These are phyloP conservation scores for Terebella lapidaria DNA, from an alignment of 2,888 invertebrate genomes.

Conservation along the genomic window DNA sequence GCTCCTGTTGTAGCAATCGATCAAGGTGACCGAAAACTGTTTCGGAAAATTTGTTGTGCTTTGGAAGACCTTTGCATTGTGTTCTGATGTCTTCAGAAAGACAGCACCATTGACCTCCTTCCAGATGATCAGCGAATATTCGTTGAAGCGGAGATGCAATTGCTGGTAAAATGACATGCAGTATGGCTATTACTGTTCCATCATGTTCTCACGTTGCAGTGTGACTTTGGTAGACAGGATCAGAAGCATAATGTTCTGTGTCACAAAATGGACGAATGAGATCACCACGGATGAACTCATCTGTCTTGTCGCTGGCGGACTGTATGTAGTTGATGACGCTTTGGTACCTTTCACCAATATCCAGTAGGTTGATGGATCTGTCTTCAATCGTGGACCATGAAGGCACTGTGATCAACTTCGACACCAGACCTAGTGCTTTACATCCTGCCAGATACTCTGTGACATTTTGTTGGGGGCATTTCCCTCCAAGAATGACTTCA, in stretches of 20 bases:
- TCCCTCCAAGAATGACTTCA: neutral
- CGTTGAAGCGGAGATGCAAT: neutral
- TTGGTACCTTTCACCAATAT: conserved; percentile 3
- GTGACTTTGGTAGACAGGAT: neutral
- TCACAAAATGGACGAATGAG: conserved; percentile 2
- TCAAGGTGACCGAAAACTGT: conserved; percentile 5
- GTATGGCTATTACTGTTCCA: neutral
- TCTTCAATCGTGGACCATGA: conserved; percentile 3
- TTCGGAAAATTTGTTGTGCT: conserved; percentile 5
- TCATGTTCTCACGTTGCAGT: neutral
- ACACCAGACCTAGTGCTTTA: conserved; percentile 25
- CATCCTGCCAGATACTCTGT: conserved; percentile 21
- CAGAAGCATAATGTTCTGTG: neutral
- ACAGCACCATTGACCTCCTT: too few relatives aligned
- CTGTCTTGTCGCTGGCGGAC: neutral
- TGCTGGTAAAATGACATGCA: conserved; percentile 3
- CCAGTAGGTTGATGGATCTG: neutral
- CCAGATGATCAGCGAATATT: conserved; percentile 4
- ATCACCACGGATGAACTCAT: neutral
- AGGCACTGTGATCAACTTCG: conserved; percentile 4
- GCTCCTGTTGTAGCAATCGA: conserved; percentile 1
- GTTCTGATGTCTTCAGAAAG: neutral
- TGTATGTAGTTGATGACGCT: neutral
- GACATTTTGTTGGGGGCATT: conserved; percentile 8
- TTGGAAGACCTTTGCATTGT: conserved; percentile 1